Conservation (phyloP, 2,797 vertebrate genomes). For the Varecia variegata region DNA sequence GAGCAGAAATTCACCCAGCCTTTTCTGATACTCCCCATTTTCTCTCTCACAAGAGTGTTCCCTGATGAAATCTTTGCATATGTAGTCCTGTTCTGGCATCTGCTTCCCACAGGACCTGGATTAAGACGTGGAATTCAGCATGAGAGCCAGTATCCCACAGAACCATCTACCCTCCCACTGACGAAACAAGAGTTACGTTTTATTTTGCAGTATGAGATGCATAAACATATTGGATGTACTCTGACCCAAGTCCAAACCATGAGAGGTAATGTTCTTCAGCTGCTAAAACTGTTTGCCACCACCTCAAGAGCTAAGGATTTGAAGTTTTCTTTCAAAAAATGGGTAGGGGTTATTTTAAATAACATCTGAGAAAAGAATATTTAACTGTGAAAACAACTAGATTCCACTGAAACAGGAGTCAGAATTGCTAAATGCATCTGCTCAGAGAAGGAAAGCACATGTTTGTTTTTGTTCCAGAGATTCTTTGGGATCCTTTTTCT, state of each 20-base stretch:
- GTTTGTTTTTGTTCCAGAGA: constrained; percentile 66
- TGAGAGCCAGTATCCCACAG: not conserved
- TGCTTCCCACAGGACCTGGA: not conserved
- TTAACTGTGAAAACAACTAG: constrained; percentile 66
- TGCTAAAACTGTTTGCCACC: constrained; percentile 1
- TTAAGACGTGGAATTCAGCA: not conserved
- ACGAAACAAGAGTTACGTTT: constrained; percentile 60
- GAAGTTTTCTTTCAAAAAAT: constrained; percentile 34
- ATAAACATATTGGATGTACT: constrained; percentile 36
- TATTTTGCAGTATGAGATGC: constrained; percentile 56
- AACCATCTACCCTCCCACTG: constrained; percentile 40
- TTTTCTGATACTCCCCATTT: not conserved
- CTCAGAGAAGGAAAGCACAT: constrained; percentile 66
- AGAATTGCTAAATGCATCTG: constrained; percentile 64
- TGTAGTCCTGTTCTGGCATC: not conserved
- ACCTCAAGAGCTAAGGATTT: not conserved
- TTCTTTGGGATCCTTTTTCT: not conserved
- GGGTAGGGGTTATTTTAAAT: constrained; percentile 15
- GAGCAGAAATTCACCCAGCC: not conserved
- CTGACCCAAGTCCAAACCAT: constrained; percentile 20
- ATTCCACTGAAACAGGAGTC: constrained; percentile 50
- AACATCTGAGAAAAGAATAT: constrained; percentile 58
- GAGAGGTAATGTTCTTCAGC: constrained; percentile 47
- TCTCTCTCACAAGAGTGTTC: not conserved
- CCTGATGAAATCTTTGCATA: not conserved